Percentiles rank a stretch among this genome's conserved stretches.
phyloP scores from a whole-genome alignment of 2,888 invertebrate species.

The Cephus pygmeus region DNA sequence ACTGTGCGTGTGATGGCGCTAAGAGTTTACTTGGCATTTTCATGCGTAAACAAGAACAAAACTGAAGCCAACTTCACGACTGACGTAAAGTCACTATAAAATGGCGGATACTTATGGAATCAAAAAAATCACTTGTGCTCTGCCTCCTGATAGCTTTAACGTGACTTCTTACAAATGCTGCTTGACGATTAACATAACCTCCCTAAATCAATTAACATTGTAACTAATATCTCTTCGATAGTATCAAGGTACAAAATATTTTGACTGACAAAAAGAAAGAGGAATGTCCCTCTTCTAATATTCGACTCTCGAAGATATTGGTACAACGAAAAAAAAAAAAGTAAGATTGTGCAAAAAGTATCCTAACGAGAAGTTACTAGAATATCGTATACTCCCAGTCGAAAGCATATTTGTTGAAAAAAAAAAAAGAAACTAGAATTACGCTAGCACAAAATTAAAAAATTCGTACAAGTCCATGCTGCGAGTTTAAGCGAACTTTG shows the following conservation, averaged over 20 bases:
- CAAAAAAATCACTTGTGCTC: no score
- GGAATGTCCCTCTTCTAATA: not conserved
- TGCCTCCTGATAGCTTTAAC: no score
- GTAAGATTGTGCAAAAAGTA: not conserved
- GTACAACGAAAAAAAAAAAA: no score
- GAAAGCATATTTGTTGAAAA: not conserved
- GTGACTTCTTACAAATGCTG: not conserved
- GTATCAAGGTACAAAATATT: not conserved
- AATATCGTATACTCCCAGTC: not conserved
- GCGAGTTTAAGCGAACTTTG: not conserved
- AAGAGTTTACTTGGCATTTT: no score
- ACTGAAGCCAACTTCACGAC: no score
- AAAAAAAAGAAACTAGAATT: constrained; percentile 12
- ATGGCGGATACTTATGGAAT: no score
- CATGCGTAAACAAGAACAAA: no score
- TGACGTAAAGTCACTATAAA: no score
- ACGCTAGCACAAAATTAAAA: not conserved
- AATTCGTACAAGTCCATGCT: not conserved
- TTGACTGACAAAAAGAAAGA: not conserved
- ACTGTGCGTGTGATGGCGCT: no score
- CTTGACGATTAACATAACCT: not conserved
- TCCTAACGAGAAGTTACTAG: not conserved
- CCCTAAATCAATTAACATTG: not conserved
- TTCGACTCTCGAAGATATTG: not conserved
- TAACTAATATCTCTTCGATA: not conserved